Conservation (phyloP, 2,888 invertebrate species). For the Rhamnusium bicolor region DNA sequence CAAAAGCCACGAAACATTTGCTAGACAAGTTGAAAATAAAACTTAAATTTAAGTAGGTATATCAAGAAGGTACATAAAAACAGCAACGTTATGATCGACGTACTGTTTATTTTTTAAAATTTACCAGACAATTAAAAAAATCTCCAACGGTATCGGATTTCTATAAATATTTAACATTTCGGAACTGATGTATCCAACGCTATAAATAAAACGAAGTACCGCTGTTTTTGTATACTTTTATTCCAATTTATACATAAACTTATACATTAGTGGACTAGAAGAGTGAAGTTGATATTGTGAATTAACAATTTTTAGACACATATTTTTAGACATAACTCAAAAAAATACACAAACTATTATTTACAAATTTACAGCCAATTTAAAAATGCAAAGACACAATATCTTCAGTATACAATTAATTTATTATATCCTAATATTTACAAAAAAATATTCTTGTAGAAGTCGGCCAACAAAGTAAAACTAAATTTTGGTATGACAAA, state of each 20-base stretch:
- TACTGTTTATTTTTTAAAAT: background rate
- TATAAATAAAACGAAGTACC: conserved; percentile 17
- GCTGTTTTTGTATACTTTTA: conserved; percentile 43
- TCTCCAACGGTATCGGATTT: background rate
- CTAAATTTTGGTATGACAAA: background rate
- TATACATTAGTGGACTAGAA: conserved; percentile 63
- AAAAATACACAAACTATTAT: conserved; percentile 47
- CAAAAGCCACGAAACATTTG: too few relatives aligned
- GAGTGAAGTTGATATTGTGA: conserved; percentile 40
- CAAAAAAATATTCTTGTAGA: conserved; percentile 10
- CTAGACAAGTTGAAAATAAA: too few relatives aligned
- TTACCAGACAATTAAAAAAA: background rate
- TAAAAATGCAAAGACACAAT: conserved; percentile 51
- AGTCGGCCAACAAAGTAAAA: background rate
- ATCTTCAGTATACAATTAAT: conserved; percentile 43
- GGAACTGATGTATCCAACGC: background rate
- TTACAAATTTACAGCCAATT: conserved; percentile 53
- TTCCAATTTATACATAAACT: conserved; percentile 59
- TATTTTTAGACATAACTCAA: conserved; percentile 31
- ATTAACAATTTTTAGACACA: conserved; percentile 40
- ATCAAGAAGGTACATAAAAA: background rate
- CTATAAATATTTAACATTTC: conserved; percentile 10
- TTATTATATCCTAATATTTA: conserved; percentile 38
- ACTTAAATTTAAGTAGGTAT: too few relatives aligned
- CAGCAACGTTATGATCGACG: background rate